These are phyloP conservation scores for Caenorhabditis sp. DNA, from an alignment of 2,888 invertebrate species.

Conservation along the genomic window DNA sequence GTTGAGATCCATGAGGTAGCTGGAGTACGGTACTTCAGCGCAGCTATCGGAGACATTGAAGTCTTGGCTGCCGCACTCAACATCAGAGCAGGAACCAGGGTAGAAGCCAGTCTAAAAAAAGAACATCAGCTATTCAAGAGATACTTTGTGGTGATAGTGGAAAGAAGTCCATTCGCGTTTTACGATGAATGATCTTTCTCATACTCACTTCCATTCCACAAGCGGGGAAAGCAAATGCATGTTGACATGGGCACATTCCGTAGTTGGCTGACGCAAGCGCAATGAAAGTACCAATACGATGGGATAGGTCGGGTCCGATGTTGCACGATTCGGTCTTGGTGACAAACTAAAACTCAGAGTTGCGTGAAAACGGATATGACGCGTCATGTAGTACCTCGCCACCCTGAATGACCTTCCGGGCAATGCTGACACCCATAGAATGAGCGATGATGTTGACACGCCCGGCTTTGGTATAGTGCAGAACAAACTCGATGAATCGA, in stretches of 20 bases:
- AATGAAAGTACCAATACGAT: constrained; percentile 68
- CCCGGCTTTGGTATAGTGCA: constrained; percentile 68
- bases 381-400: constrained; percentile 61
- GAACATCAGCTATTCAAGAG: background rate
- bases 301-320: constrained; percentile 63
- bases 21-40: constrained; percentile 38
- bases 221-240: constrained; percentile 56
- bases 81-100: constrained; percentile 52
- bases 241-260: constrained; percentile 75
- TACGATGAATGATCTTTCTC: background rate
- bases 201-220: constrained; percentile 53
- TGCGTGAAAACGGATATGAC: constrained; percentile 3
- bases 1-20: constrained; percentile 54
- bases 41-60: constrained; percentile 21
- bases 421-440: constrained; percentile 77
- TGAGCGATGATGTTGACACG: constrained; percentile 73
- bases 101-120: constrained; percentile 55
- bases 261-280: constrained; percentile 73
- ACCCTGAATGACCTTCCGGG: constrained; percentile 69
- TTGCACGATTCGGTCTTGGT: constrained; percentile 60
- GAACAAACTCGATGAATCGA: constrained; percentile 68
- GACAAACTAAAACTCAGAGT: constrained; percentile 46
- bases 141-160: background rate
- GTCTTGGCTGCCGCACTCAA: constrained; percentile 21
- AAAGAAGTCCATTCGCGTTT: constrained; percentile 3